These are phyloP conservation scores for Eudasyphora cyanicolor DNA, from an alignment of 2,888 invertebrate genomes.

Conservation along the genomic window DNA sequence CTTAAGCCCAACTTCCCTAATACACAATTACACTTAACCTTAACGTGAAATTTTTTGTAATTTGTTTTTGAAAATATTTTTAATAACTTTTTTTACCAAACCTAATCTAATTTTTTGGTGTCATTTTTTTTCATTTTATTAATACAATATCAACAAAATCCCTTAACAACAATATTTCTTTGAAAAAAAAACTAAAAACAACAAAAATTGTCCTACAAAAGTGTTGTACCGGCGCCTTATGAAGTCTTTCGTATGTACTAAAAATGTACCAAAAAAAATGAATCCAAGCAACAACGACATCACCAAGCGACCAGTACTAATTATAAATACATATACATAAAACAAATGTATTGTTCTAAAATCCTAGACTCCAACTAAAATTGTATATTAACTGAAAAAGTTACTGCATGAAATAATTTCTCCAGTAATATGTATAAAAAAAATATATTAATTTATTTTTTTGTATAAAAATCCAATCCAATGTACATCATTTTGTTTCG, in stretches of 20 bases:
- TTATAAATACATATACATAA: no score
- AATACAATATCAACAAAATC: neutral
- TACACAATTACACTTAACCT: no score
- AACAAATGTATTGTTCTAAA: conserved; percentile 25
- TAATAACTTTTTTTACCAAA: conserved; percentile 19
- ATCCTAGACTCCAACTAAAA: conserved; percentile 50
- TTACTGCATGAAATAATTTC: conserved; percentile 49
- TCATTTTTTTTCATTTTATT: conserved; percentile 29
- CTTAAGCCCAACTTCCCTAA: no score
- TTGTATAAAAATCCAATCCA: neutral
- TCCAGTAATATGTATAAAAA: conserved; percentile 30
- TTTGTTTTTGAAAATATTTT: conserved; percentile 1
- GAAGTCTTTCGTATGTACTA: conserved; percentile 80
- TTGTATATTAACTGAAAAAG: conserved; percentile 66
- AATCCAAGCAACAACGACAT: conserved; percentile 63
- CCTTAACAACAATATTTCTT: neutral
- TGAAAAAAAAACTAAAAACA: conserved; percentile 8
- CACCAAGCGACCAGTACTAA: conserved; percentile 61
- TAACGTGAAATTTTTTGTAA: neutral
- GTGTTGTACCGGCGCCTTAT: conserved; percentile 80
- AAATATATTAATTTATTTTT: conserved; percentile 39
- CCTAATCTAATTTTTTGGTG: conserved; percentile 7
- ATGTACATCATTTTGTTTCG: conserved; percentile 30
- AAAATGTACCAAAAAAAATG: conserved; percentile 64
- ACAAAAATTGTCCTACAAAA: conserved; percentile 65